These are phyloP conservation scores for Heteromurus nitidus DNA, from an alignment of 2,888 invertebrate species.

Conservation along the genomic window DNA sequence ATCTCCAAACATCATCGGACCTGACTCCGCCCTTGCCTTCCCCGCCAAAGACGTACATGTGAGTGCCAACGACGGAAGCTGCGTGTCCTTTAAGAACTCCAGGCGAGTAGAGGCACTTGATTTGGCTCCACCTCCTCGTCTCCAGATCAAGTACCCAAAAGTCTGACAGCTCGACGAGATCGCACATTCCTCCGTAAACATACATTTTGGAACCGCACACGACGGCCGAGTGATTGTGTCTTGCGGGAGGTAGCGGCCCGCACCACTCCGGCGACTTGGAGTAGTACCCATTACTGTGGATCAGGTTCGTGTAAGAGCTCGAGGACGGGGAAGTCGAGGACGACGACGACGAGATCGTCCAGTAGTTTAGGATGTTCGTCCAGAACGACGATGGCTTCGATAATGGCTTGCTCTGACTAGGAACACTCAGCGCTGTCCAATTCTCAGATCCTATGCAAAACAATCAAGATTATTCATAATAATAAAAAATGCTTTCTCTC, in stretches of 20 bases:
- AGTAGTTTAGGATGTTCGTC: conserved; percentile 47
- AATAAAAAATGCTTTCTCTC: neutral
- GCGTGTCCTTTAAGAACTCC: conserved; percentile 86
- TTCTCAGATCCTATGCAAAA: neutral
- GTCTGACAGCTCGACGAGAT: conserved; percentile 85
- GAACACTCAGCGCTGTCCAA: neutral
- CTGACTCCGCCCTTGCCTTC: conserved; percentile 82
- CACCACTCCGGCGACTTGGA: conserved; percentile 19
- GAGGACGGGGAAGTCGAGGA: too few species aligned
- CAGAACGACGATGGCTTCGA: conserved; percentile 74
- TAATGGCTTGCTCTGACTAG: conserved; percentile 71
- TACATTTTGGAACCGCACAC: conserved; percentile 85
- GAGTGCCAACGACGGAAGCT: conserved; percentile 79
- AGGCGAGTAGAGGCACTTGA: conserved; percentile 82
- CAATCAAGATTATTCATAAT: neutral
- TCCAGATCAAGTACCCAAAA: conserved; percentile 87
- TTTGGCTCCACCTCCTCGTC: conserved; percentile 79
- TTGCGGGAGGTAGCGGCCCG: conserved; percentile 79
- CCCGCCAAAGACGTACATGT: conserved; percentile 88
- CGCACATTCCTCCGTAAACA: conserved; percentile 92
- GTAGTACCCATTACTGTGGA: conserved; percentile 48
- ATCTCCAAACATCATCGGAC: conserved; percentile 87
- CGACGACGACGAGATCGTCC: conserved; percentile 74
- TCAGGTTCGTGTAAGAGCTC: conserved; percentile 46
- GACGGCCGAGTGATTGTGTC: conserved; percentile 90